phyloP scores from a whole-genome alignment of 2,888 invertebrate species.

The Tridacna crocea region DNA sequence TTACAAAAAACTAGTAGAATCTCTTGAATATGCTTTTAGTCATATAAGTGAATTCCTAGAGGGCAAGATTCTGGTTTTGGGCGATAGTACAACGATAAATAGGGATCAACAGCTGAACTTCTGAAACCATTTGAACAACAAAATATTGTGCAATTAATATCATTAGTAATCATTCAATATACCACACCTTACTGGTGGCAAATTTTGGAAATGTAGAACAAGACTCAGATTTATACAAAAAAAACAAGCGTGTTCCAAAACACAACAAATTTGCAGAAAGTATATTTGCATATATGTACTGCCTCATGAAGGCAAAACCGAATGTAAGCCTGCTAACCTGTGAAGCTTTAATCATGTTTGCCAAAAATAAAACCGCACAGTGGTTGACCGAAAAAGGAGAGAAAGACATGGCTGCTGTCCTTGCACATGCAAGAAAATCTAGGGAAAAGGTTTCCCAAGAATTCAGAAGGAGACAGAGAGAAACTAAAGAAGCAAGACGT shows the following conservation, averaged over 20 bases:
- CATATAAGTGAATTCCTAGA: neutral
- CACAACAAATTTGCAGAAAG: conserved; percentile 38
- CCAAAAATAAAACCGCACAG: neutral
- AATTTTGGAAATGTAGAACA: neutral
- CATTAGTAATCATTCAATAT: neutral
- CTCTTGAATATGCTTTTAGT: neutral
- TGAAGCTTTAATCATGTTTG: conserved; percentile 12
- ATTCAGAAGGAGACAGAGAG: neutral
- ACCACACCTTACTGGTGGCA: neutral
- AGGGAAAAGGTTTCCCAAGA: neutral
- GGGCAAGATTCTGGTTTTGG: neutral
- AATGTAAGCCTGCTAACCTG: neutral
- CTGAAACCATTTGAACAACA: neutral
- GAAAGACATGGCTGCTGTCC: neutral
- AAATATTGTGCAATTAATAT: neutral
- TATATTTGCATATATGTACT: conserved; percentile 29
- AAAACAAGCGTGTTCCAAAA: neutral
- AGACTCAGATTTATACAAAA: neutral
- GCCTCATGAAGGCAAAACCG: conserved; percentile 28
- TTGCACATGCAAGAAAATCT: neutral
- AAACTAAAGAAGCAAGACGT: neutral
- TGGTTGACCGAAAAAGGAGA: neutral
- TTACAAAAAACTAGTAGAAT: neutral
- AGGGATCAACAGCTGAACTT: neutral
- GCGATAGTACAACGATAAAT: neutral